phyloP scores from a whole-genome alignment of 2,113 vertebrate genomes.

The Epinephelus moara region DNA sequence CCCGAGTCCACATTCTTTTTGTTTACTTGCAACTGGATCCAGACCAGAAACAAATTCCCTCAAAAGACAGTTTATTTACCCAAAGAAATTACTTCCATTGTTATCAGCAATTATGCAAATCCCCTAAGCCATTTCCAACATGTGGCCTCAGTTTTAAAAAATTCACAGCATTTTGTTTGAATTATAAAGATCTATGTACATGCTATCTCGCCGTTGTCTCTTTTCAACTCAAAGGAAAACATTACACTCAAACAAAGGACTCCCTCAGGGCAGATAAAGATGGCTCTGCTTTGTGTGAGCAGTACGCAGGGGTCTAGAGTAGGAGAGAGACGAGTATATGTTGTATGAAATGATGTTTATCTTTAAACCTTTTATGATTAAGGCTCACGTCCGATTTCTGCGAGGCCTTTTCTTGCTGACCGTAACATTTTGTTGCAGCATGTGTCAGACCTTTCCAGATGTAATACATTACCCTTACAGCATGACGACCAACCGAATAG shows the following conservation, averaged over 20 bases:
- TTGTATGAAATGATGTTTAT: slow-evolving; percentile 25
- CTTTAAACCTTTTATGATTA: slow-evolving; percentile 25
- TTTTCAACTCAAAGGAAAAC: slow-evolving; percentile 68
- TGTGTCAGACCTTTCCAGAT: slow-evolving; percentile 1
- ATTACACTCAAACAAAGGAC: slow-evolving; percentile 53
- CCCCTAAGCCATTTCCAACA: slow-evolving; percentile 55
- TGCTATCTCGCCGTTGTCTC: slow-evolving; percentile 42
- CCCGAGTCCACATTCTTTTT: slow-evolving; percentile 37
- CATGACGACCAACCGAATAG: background rate
- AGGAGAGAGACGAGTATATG: slow-evolving; percentile 7
- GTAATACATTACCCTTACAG: slow-evolving; percentile 6
- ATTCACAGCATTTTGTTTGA: slow-evolving; percentile 61
- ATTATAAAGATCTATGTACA: slow-evolving; percentile 57
- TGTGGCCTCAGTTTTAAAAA: slow-evolving; percentile 45
- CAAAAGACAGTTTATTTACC: slow-evolving; percentile 64
- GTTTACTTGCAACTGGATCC: slow-evolving; percentile 49
- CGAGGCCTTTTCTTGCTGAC: slow-evolving; percentile 1
- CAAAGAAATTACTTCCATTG: slow-evolving; percentile 58
- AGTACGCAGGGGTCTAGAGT: slow-evolving; percentile 37
- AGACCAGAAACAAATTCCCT: slow-evolving; percentile 52
- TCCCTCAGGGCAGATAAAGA: slow-evolving; percentile 66
- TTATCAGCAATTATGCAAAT: slow-evolving; percentile 72
- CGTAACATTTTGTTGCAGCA: slow-evolving; percentile 7
- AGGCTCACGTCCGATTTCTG: background rate
- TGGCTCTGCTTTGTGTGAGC: slow-evolving; percentile 58